A percentile compares a stretch with the other conserved stretches of the same genome.
Conservation (phyloP, 2,797 vertebrate species). For the Cossypha niveicapilla region DNA sequence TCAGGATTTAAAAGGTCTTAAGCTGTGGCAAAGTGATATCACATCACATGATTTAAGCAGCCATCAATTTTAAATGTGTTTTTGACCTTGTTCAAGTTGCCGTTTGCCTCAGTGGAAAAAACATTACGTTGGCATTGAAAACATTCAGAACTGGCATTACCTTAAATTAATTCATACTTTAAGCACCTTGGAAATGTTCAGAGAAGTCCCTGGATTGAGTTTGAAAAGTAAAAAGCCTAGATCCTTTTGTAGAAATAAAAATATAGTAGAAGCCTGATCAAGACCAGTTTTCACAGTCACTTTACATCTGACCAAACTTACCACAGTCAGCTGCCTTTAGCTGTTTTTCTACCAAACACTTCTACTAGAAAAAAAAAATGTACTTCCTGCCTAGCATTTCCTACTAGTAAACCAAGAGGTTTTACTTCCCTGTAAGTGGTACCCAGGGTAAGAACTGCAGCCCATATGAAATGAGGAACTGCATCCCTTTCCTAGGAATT, state of each 20-base stretch:
- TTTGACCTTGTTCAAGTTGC: neutral
- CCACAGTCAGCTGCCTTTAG: neutral
- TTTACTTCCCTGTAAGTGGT: neutral
- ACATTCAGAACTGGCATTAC: neutral
- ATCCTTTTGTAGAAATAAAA: neutral
- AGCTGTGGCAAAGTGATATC: neutral
- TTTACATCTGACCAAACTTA: neutral
- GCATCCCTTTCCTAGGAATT: neutral
- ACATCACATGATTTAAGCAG: neutral
- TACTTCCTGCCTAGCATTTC: neutral
- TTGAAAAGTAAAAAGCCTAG: neutral
- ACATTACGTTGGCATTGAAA: neutral
- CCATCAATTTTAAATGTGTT: neutral
- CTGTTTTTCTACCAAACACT: neutral
- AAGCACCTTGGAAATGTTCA: neutral
- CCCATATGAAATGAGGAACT: neutral
- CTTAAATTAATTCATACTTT: neutral
- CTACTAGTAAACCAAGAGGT: neutral
- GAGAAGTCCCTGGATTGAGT: neutral
- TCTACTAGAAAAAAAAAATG: neutral
- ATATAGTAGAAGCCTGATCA: neutral
- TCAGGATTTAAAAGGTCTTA: neutral
- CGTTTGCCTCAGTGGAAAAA: neutral
- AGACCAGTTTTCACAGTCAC: neutral
- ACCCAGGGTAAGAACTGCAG: neutral